Base-by-base conservation (phyloP, 1,140 invertebrate genomes). In the Ptiloglossa arizonensis region DNA sequence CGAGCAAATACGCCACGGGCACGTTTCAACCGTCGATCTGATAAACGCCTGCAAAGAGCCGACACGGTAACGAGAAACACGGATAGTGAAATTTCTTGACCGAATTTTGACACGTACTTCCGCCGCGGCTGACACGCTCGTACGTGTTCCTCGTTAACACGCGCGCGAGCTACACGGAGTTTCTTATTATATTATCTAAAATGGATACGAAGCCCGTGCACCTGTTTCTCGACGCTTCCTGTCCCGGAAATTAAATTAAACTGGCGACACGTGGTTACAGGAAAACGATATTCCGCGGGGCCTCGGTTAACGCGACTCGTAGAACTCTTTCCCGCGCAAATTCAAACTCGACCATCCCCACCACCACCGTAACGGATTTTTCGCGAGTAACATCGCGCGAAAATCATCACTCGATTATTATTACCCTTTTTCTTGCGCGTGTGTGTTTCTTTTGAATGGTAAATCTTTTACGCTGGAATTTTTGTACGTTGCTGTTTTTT, bases 1-100 rank as follows among this genome's bases (percentile, higher is more conserved):
- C 59, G 71, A 50, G 59, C 48, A 73, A 73, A 44, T 63, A 73
- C 32, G 48, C 48, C 60, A 44, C 1, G 11, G 38, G 50, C 59
- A 64, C 70, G 69, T 72, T 74, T 66, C 46, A 41, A 17, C 15
- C 62, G 62, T 67, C 38, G 72, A 74, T 74, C 62, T 56, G 62
- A 67, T 35, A 32, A 74, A 74, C 72, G 44, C 54, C 15, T 11
- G 24, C 27, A 32, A 44, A 38, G 50, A 74, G 27, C 13, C 5
- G 62, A 41, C 32, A 6, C 48, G 15, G n/a, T 54, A 74, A 74
- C 62, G 41, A 44, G 60, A 38, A 35, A 5, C 69, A 70, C 3
- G 9, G 2, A n/a, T 27, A 5, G 1, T 2, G 32, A 17, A 72
- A 72, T 50, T 64, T 64, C 70, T 72, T 72, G 17, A 27, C 44